These are phyloP conservation scores for Anoura caudifer DNA, from an alignment of 2,113 vertebrate species.

Conservation along the genomic window DNA sequence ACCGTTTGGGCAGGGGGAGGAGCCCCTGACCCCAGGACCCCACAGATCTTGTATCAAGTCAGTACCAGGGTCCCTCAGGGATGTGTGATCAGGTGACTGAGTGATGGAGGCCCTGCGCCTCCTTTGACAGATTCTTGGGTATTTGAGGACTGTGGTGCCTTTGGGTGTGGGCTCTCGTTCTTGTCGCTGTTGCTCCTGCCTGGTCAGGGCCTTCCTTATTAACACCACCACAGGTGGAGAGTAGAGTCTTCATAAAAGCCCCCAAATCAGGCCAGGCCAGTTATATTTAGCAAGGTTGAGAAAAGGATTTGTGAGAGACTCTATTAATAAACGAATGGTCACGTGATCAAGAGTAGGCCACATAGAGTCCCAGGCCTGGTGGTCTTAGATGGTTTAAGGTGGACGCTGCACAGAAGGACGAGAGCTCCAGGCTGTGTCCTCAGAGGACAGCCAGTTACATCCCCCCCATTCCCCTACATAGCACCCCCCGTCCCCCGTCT, in stretches of 20 bases:
- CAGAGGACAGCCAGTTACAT: fast-evolving
- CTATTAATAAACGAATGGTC: background rate
- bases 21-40: fast-evolving
- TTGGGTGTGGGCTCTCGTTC: background rate
- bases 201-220: background rate
- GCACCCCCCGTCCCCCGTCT: fast-evolving
- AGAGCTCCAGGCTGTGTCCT: background rate
- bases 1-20: background rate
- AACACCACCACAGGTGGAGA: background rate
- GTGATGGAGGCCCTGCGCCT: background rate
- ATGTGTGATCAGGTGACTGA: background rate
- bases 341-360: background rate
- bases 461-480: fast-evolving
- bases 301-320: background rate
- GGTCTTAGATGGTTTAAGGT: background rate
- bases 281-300: background rate
- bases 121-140: background rate
- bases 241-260: background rate
- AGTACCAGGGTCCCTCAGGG: background rate
- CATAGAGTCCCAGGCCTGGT: too few species aligned
- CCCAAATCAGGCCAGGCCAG: background rate
- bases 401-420: fast-evolving
- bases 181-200: background rate
- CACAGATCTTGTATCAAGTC: background rate
- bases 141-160: background rate